phyloP scores from a whole-genome alignment of 2,888 invertebrate species.

The Nomada fucata region DNA sequence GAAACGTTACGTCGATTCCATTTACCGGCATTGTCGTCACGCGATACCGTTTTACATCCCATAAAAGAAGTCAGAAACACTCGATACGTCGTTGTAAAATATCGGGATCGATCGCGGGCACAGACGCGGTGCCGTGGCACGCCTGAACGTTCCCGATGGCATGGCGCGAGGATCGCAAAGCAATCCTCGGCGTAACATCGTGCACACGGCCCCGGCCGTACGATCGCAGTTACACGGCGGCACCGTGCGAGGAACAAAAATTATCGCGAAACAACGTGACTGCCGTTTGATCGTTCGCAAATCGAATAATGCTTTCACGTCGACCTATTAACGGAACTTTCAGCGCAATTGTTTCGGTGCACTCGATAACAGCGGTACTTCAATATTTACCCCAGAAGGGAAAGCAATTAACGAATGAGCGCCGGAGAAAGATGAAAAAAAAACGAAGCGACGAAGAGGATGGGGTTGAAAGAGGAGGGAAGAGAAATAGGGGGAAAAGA shows the following conservation, averaged over 20 bases:
- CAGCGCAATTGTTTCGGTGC: conserved; percentile 25
- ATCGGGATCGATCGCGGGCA: conserved; percentile 10
- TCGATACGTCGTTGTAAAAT: conserved; percentile 19
- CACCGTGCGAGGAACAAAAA: conserved; percentile 17
- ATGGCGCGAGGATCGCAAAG: conserved; percentile 6
- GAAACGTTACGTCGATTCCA: not conserved
- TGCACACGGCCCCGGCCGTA: not conserved
- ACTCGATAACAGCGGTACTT: conserved; percentile 45
- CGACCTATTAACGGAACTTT: conserved; percentile 29
- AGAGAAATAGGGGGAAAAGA: not conserved
- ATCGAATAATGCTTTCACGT: conserved; percentile 36
- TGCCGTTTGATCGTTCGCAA: conserved; percentile 40
- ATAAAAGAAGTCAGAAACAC: conserved; percentile 9
- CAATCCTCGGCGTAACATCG: not conserved
- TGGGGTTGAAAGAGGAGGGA: not conserved
- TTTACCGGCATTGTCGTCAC: not conserved
- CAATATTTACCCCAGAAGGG: conserved; percentile 42
- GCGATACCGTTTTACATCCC: not conserved
- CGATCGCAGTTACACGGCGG: conserved; percentile 15
- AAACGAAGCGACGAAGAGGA: too few relatives aligned
- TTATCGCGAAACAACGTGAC: conserved; percentile 33
- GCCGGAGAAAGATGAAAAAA: not conserved
- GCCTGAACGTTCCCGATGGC: too few relatives aligned
- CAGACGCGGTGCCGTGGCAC: not conserved
- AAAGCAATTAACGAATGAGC: conserved; percentile 54